A percentile compares a stretch with the other conserved stretches of the same genome.
Evolutionary conservation across 2,888 invertebrate genomes (phyloP).

Genomic region (Drosophila neonasuta): DNA sequence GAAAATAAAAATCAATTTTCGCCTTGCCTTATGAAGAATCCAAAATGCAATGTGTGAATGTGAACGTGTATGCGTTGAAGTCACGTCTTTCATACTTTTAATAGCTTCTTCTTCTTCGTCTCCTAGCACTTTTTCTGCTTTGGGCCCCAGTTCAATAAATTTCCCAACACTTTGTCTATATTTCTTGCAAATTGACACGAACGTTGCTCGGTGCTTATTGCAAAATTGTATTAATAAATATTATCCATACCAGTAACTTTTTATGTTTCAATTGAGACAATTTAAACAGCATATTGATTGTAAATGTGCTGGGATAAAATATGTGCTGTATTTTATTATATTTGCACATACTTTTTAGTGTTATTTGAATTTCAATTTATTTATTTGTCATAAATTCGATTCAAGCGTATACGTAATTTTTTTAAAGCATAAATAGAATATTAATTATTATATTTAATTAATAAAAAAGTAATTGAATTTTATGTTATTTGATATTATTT

Average conservation of each 20-base stretch:
- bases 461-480: no score
- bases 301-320: no score
- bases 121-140: neutral
- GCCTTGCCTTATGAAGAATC: constrained; percentile 47
- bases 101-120: constrained; percentile 29
- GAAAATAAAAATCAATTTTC: constrained; percentile 63
- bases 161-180: constrained; percentile 8
- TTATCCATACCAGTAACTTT: neutral
- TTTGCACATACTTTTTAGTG: no score
- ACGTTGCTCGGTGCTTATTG: neutral
- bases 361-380: no score
- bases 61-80: constrained; percentile 36
- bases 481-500: no score
- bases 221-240: neutral
- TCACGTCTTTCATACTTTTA: constrained; percentile 58
- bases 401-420: no score
- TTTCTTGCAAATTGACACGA: constrained; percentile 14
- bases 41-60: constrained; percentile 24
- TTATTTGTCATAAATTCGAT: no score
- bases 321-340: no score
- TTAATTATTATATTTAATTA: no score
- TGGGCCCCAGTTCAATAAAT: constrained; percentile 20
- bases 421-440: no score
- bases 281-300: no score
- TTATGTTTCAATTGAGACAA: no score